Evolutionary conservation across 2,888 invertebrate genomes (phyloP), one percentile per base, ranked within the genome.

Genomic region (Atethmia centrago): DNA sequence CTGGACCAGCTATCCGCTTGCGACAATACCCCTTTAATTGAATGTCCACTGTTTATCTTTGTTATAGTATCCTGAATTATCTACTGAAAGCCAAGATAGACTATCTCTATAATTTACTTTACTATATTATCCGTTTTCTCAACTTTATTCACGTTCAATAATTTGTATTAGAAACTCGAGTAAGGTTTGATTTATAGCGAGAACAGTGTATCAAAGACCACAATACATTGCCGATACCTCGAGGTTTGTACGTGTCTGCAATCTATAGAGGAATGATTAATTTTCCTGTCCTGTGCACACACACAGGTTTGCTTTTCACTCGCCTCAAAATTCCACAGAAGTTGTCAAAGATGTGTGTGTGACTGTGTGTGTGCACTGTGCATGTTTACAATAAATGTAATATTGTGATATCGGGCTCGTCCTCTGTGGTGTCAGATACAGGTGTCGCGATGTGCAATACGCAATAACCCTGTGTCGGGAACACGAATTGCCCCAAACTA

Each of bases 391-490:
- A 89, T 91, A 88, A 88, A 85, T 86, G 90, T 91, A 90, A 92
- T 90, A 92, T 89, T 89, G 90, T 90, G 85, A 87, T 85, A 89
- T 88, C 85, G 86, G 82, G 84, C 83, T 71, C 69, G 86, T 68
- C 47, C 80, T 84, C 85, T 88, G 85, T 84, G 85, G 87, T 91
- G 95, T 94, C 93, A 91, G 88, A 90, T 91, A 90, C 95, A 94
- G 94, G 92, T 94, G 94, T 91, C 88, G 88, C 90, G 89, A 90
- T 89, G 89, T 89, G 88, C 90, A 89, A 82, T 87, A 84, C 89
- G 91, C 93, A 93, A 93, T 93, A 93, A 91, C 91, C 89, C 77
- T 79, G 72, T 82, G 88, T 84, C 86, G 83, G 81, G 78, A 79
- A 83, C 86, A 83, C 85, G 85, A 91, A 91, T 90, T 88, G 88